Conservation (phyloP, 2,888 invertebrate genomes). For the Fragum fragum region DNA sequence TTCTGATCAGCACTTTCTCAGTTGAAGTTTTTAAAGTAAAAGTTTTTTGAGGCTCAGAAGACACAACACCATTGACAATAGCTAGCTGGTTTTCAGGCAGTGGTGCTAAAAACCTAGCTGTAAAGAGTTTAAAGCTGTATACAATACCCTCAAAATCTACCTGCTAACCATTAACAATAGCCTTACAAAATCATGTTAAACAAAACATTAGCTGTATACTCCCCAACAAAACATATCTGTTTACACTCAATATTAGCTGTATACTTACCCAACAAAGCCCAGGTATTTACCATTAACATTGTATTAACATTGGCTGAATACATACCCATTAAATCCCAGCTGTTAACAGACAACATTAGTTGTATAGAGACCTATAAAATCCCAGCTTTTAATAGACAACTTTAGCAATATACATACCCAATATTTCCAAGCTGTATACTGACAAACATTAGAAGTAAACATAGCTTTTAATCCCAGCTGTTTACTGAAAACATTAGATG, state of each 20-base stretch:
- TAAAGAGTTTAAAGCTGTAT: constrained; percentile 55
- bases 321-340: neutral
- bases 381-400: constrained; percentile 57
- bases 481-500: constrained; percentile 66
- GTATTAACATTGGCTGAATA: constrained; percentile 21
- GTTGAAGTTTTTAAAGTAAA: too few species aligned
- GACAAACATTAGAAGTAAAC: neutral
- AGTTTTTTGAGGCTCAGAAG: too few species aligned
- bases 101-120: constrained; percentile 71
- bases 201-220: constrained; percentile 62
- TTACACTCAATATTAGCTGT: constrained; percentile 66
- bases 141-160: neutral
- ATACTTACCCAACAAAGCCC: constrained; percentile 70
- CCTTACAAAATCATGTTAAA: constrained; percentile 18
- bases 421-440: neutral
- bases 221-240: constrained; percentile 68
- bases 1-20: too few species aligned
- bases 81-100: too few species aligned
- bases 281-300: constrained; percentile 66
- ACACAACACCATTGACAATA: too few species aligned
- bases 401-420: constrained; percentile 44
- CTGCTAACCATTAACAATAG: neutral
- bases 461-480: constrained; percentile 24
- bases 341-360: neutral
- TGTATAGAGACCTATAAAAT: constrained; percentile 26